These are phyloP conservation scores for Platycercus adscitus DNA, from an alignment of 2,113 vertebrate genomes.

Conservation along the genomic window DNA sequence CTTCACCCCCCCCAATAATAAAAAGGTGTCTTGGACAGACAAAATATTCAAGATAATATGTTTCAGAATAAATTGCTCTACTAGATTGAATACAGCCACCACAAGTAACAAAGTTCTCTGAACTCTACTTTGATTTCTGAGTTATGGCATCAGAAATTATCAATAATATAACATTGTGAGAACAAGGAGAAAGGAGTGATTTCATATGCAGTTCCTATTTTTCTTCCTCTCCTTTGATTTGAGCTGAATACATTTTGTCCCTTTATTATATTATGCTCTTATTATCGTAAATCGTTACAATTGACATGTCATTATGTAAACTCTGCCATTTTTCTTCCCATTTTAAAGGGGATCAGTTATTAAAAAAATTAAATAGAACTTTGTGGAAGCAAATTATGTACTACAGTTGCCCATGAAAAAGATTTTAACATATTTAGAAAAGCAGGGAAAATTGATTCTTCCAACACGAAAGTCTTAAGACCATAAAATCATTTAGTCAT, in stretches of 20 bases:
- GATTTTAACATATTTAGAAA: background rate
- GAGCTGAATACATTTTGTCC: background rate
- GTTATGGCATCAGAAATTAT: background rate
- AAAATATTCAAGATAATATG: background rate
- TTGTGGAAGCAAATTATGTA: background rate
- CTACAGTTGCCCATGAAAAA: background rate
- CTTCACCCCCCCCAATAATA: fast-evolving
- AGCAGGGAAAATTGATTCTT: background rate
- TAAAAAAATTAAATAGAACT: background rate
- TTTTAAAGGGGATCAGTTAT: slow-evolving; percentile 21
- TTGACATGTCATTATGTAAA: slow-evolving; percentile 13
- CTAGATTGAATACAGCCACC: background rate
- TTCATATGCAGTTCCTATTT: background rate
- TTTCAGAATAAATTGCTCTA: background rate
- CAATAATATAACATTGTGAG: background rate
- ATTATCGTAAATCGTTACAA: background rate
- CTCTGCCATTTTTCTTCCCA: background rate
- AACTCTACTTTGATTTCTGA: background rate
- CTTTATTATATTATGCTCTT: background rate
- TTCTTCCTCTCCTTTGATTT: background rate
- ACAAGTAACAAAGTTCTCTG: background rate
- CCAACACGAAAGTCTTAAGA: background rate
- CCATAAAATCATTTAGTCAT: background rate
- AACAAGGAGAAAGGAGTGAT: background rate
- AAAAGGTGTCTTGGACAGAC: background rate